Percentiles rank a stretch among this genome's conserved stretches.
phyloP scores from a whole-genome alignment of 2,888 invertebrate species.

The Catonia carolina region DNA sequence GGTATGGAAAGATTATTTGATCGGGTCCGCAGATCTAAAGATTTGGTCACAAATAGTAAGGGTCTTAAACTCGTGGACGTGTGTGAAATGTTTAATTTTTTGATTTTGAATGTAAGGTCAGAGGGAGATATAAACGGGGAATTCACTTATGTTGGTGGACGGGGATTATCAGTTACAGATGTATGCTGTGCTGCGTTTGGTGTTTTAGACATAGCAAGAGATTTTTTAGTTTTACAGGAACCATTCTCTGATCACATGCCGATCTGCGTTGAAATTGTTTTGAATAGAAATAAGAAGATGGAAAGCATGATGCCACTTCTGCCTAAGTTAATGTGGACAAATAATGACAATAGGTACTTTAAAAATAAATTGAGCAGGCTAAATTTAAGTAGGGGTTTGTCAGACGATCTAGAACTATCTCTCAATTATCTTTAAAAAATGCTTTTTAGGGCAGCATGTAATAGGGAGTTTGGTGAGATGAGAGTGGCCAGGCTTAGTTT shows the following conservation, averaged over 20 bases:
- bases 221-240: slow-evolving; percentile 5
- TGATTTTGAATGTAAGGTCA: slow-evolving; percentile 22
- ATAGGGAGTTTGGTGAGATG: background rate
- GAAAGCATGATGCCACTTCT: background rate
- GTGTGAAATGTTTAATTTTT: slow-evolving; percentile 7
- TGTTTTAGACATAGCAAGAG: background rate
- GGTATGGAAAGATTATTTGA: background rate
- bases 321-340: slow-evolving; percentile 6
- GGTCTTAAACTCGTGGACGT: slow-evolving; percentile 2
- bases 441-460: background rate
- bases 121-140: slow-evolving; percentile 17
- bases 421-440: no score
- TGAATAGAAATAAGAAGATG: background rate
- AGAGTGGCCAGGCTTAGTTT: background rate
- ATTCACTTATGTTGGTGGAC: slow-evolving; percentile 18
- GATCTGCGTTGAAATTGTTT: background rate
- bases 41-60: slow-evolving; percentile 4
- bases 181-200: slow-evolving; percentile 2
- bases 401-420: no score
- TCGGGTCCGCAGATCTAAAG: slow-evolving; percentile 11
- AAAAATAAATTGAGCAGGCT: background rate
- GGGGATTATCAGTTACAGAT: slow-evolving; percentile 20
- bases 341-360: background rate
- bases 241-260: slow-evolving; percentile 15
- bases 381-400: no score